phyloP scores from a whole-genome alignment of 1,140 invertebrate species.

The Littorina saxatilis region DNA sequence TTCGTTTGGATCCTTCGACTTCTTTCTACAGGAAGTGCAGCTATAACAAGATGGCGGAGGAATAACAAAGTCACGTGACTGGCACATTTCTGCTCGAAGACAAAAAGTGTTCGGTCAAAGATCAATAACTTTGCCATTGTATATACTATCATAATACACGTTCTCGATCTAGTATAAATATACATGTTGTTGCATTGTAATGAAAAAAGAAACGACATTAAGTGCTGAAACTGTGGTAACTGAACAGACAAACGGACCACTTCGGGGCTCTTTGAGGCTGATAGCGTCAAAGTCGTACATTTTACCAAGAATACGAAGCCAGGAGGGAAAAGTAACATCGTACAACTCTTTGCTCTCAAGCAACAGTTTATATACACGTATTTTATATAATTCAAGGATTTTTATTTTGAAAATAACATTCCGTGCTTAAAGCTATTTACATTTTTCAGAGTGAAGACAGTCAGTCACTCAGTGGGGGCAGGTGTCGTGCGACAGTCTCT shows the following conservation, averaged over 20 bases:
- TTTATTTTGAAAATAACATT: no score
- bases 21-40: slow-evolving; percentile 32
- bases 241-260: neutral
- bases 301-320: no score
- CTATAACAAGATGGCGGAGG: slow-evolving; percentile 39
- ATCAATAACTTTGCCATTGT: neutral
- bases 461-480: no score
- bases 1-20: neutral
- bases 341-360: no score
- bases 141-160: neutral
- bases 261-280: no score
- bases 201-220: neutral
- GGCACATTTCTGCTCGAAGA: slow-evolving; percentile 10
- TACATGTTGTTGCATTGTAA: neutral
- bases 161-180: neutral
- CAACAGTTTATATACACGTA: no score
- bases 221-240: neutral
- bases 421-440: no score
- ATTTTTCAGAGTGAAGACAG: no score
- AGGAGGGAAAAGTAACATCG: no score
- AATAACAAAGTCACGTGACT: slow-evolving; percentile 44
- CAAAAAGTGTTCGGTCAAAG: neutral
- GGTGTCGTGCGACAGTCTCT: no score
- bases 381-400: no score
- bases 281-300: no score